Base-by-base conservation (phyloP, 1,140 invertebrate genomes). In the Lepeophtheirus salmonis region DNA sequence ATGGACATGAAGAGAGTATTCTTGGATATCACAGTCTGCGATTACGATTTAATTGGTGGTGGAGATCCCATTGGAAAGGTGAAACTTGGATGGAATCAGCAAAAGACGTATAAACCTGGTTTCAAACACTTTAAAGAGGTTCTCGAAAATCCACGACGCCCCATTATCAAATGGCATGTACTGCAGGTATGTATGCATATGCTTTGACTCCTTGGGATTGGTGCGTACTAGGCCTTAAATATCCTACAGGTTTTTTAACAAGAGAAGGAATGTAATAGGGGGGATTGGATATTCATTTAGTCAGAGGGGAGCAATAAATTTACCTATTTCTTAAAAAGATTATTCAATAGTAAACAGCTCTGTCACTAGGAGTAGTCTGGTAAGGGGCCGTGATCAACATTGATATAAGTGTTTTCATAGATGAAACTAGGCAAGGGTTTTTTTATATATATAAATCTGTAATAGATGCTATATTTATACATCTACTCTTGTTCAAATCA, bases 51-150 rank as follows among this genome's bases (percentile, higher is more conserved):
- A 17, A 61, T 61, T 50, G 59, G 59, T 14, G 59, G 59, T 18
- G 59, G 59, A 26, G 59, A 61, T 26, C 59, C 59, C 13, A 61
- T 61, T 55, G 59, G 59, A 55, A 61, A 61, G 51, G 50, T 61
- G 4, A 53, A 52, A 48, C 51, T 61, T 14, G 59, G 59, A 24
- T 61, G 59, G 59, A 61, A 50, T 25, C 59, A 61, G 26, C 18
- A 52, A 16, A 61, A 61, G 24, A 13, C n/a, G 2, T 61, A 84
- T 55, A 84, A 85, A 14, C 77, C 83, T 10, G 86, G 86, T 1
- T 77, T 83, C 51, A 84, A 89, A 67, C 87, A 91, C 68, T 91
- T 87, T 86, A 75, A 83, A 58, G 83, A 87, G 70, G 89, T 89
- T 84, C 67, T 88, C 66, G 83, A 87, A 67, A 86, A 81, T 71